phyloP scores from a whole-genome alignment of 2,113 vertebrate species.

The Lasiurus borealis region DNA sequence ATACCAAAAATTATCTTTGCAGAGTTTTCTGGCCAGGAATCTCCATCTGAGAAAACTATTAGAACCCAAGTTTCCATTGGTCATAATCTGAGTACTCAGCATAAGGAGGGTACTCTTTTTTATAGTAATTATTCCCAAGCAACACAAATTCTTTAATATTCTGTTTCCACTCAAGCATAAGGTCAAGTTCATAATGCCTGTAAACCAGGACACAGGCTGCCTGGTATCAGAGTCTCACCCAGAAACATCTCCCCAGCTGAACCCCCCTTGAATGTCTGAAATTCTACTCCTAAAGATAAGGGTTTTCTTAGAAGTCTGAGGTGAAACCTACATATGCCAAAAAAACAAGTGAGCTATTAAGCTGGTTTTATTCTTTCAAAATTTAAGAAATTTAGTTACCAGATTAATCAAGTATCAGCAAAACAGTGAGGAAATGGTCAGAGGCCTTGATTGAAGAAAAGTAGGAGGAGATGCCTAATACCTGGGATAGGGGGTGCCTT shows the following conservation, averaged over 20 bases:
- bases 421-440: background rate
- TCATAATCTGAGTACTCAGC: background rate
- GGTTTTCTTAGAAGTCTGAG: conserved; percentile 8
- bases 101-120: background rate
- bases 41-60: conserved; percentile 2
- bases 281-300: conserved; percentile 36
- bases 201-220: conserved; percentile 4
- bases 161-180: conserved; percentile 22
- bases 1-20: background rate
- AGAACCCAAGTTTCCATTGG: background rate
- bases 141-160: background rate
- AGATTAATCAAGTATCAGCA: conserved; percentile 3
- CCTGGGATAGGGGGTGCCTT: background rate
- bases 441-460: background rate
- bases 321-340: background rate
- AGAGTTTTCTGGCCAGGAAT: background rate
- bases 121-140: background rate
- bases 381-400: background rate
- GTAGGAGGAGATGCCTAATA: background rate
- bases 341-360: background rate
- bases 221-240: background rate
- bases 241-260: conserved; percentile 17
- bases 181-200: background rate
- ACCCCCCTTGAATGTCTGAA: background rate
- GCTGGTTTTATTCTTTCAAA: conserved; percentile 43